phyloP scores from a whole-genome alignment of 2,888 invertebrate species.

The Drosophila incognita region DNA sequence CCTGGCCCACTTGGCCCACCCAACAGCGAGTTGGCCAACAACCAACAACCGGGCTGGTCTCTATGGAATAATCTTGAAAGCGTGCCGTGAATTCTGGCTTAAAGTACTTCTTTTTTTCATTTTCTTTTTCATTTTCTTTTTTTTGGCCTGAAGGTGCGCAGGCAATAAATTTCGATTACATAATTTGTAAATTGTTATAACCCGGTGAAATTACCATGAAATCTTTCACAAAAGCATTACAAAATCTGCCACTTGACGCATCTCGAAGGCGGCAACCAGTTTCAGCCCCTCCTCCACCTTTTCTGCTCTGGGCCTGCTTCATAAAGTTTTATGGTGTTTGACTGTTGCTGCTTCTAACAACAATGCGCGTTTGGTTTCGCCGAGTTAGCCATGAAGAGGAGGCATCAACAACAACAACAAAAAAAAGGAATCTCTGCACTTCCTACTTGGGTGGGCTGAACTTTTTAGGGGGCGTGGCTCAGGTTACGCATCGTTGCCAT shows the following conservation, averaged over 20 bases:
- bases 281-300: not conserved
- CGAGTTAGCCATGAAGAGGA: constrained; percentile 58
- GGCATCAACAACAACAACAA: not conserved
- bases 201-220: constrained; percentile 80
- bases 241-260: constrained; percentile 76
- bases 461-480: constrained; percentile 33
- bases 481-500: constrained; percentile 72
- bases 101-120: not conserved
- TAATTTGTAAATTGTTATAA: constrained; percentile 83
- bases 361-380: constrained; percentile 62
- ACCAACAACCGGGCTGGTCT: constrained; percentile 7
- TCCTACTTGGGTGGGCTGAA: constrained; percentile 72
- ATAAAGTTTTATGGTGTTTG: constrained; percentile 77
- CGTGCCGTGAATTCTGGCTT: constrained; percentile 31
- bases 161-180: constrained; percentile 82
- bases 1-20: constrained; percentile 46
- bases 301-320: constrained; percentile 32
- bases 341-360: constrained; percentile 64
- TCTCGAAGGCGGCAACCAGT: constrained; percentile 26
- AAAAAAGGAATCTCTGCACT: constrained; percentile 43
- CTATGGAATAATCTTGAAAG: constrained; percentile 37
- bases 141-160: constrained; percentile 45
- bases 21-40: constrained; percentile 27
- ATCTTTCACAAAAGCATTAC: constrained; percentile 77
- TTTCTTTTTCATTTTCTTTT: not conserved